Conservation (phyloP, 1,140 invertebrate genomes). For the Periplaneta americana region DNA sequence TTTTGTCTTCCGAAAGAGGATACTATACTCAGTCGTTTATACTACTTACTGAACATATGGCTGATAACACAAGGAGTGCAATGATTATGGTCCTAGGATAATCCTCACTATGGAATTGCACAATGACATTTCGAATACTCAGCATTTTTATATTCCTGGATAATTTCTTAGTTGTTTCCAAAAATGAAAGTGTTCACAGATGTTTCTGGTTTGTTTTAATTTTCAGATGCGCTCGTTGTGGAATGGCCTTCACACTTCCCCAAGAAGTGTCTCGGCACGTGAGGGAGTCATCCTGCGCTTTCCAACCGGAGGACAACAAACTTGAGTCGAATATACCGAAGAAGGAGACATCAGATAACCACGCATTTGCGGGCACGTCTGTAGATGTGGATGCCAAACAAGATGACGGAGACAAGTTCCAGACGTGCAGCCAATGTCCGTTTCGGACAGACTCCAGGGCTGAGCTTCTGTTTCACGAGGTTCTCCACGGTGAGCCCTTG, state of each 20-base stretch:
- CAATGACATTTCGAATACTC: too few relatives aligned
- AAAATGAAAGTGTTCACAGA: too few relatives aligned
- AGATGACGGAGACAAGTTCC: neutral
- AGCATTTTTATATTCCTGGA: too few relatives aligned
- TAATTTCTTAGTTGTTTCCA: too few relatives aligned
- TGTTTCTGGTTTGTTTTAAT: too few relatives aligned
- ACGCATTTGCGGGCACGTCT: too few relatives aligned
- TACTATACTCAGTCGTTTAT: too few relatives aligned
- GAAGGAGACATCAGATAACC: neutral
- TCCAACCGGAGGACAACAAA: neutral
- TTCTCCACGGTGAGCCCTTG: conserved; percentile 45
- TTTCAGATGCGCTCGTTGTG: conserved; percentile 61
- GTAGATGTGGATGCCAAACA: neutral
- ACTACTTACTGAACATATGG: too few relatives aligned
- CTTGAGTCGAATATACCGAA: neutral
- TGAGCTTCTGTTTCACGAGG: conserved; percentile 59
- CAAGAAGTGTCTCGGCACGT: conserved; percentile 68
- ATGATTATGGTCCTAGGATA: too few relatives aligned
- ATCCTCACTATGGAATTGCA: too few relatives aligned
- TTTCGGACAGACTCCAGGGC: conserved; percentile 38
- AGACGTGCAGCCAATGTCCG: neutral
- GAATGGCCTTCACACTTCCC: conserved; percentile 55
- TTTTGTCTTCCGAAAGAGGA: too few relatives aligned
- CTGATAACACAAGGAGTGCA: too few relatives aligned
- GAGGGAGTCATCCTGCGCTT: conserved; percentile 29